A percentile compares a stretch with the other conserved stretches of the same genome.
Evolutionary conservation across 2,888 invertebrate species (phyloP).

Genomic region (Coelopa pilipes): DNA sequence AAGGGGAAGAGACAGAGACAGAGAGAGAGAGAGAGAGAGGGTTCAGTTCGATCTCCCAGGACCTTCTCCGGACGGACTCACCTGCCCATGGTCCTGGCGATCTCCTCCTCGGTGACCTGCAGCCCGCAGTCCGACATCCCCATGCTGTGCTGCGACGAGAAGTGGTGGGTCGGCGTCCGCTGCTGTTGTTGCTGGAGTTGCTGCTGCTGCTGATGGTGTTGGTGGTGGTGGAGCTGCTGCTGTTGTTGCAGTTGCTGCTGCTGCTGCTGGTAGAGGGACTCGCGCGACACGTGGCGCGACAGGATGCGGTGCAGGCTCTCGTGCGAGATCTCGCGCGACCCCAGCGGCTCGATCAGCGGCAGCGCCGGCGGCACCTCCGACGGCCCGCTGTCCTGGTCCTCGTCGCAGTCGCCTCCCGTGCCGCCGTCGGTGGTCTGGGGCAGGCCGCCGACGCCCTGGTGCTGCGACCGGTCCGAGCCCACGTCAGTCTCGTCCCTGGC

Average conservation of each 20-base stretch:
- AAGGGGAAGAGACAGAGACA: conserved; percentile 39
- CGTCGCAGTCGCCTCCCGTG: conserved; percentile 70
- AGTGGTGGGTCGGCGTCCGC: conserved; percentile 69
- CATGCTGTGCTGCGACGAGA: conserved; percentile 76
- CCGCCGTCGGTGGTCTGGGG: conserved; percentile 46
- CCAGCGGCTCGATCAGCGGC: conserved; percentile 81
- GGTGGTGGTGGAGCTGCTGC: conserved; percentile 73
- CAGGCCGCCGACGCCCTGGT: no score
- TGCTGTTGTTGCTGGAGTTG: conserved; percentile 72
- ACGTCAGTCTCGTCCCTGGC: conserved; percentile 66
- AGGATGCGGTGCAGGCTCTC: conserved; percentile 77
- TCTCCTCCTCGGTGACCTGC: conserved; percentile 94
- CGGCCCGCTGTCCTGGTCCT: conserved; percentile 83
- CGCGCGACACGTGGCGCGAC: conserved; percentile 71
- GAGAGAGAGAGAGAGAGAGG: neutral
- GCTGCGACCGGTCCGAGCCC: no score
- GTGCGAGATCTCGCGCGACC: conserved; percentile 84
- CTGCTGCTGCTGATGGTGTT: conserved; percentile 51
- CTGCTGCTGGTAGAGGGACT: conserved; percentile 72
- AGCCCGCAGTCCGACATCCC: conserved; percentile 84
- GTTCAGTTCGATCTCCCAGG: neutral
- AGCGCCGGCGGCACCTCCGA: conserved; percentile 85
- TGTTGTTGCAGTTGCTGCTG: conserved; percentile 65
- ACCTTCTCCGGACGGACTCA: conserved; percentile 50
- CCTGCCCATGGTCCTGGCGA: conserved; percentile 84